phyloP scores from a whole-genome alignment of 2,797 vertebrate species.

The Triplophysa yarkandensis region DNA sequence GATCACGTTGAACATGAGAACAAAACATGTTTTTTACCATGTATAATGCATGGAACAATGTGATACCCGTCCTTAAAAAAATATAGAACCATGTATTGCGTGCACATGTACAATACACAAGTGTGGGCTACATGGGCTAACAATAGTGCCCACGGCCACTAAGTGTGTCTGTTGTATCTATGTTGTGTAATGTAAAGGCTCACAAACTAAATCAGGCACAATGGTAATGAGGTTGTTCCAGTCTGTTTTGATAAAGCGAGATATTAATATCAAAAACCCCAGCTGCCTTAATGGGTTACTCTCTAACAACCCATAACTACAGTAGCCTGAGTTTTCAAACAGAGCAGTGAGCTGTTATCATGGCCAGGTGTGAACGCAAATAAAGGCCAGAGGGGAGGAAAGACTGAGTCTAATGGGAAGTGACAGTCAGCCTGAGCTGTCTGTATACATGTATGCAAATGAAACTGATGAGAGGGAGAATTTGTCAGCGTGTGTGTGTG shows the following conservation, averaged over 20 bases:
- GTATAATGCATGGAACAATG: no score
- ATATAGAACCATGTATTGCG: no score
- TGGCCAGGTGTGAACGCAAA: constrained; percentile 40
- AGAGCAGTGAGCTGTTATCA: constrained; percentile 9
- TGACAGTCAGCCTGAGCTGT: constrained; percentile 11
- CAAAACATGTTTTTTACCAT: no score
- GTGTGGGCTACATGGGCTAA: no score
- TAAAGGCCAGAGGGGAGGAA: constrained; percentile 15
- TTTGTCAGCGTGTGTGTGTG: no score
- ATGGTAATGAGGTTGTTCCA: neutral
- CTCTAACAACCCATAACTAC: constrained; percentile 12
- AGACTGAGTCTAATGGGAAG: constrained; percentile 19
- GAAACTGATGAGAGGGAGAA: constrained; percentile 18
- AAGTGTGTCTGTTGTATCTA: neutral
- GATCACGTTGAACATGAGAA: no score
- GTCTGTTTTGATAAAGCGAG: constrained; percentile 1
- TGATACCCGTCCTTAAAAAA: no score
- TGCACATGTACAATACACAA: no score
- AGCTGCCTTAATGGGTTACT: constrained; percentile 5
- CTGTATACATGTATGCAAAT: constrained; percentile 28
- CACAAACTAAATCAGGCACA: neutral
- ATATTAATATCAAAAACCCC: constrained; percentile 23
- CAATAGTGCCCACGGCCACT: neutral
- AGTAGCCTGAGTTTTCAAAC: constrained; percentile 21
- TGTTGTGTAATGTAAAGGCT: neutral